Conservation (phyloP, 2,113 vertebrate species). For the Oryzias javanicus region DNA sequence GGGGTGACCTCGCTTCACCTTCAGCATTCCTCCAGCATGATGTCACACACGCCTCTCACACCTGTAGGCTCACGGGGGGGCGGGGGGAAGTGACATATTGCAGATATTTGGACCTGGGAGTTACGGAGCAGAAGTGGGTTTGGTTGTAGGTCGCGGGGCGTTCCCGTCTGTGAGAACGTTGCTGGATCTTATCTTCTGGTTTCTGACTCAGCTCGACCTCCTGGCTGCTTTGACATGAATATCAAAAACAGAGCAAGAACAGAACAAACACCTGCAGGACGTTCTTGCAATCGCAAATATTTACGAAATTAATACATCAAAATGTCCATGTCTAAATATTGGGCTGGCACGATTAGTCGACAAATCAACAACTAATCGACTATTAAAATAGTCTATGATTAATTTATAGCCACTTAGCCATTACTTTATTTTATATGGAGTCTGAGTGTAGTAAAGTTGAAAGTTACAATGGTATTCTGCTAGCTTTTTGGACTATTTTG, state of each 20-base stretch:
- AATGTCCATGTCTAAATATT: neutral
- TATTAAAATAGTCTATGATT: too few relatives aligned
- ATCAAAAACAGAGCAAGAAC: neutral
- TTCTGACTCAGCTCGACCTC: too few relatives aligned
- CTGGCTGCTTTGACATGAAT: conserved; percentile 1
- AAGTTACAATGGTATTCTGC: too few relatives aligned
- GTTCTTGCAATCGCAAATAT: too few relatives aligned
- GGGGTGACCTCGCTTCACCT: conserved; percentile 30
- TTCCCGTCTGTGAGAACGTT: conserved; percentile 11
- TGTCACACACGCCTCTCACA: conserved; percentile 27
- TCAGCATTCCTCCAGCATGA: conserved; percentile 28
- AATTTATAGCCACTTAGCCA: too few relatives aligned
- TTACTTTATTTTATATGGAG: too few relatives aligned
- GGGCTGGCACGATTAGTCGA: too few relatives aligned
- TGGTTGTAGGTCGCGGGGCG: conserved; percentile 5
- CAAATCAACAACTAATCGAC: too few relatives aligned
- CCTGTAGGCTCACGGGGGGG: conserved; percentile 37
- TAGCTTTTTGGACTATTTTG: too few relatives aligned
- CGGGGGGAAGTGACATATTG: conserved; percentile 38
- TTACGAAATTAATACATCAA: neutral
- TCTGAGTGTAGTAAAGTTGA: too few relatives aligned
- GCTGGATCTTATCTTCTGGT: neutral
- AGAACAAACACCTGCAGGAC: too few relatives aligned
- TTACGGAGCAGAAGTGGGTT: conserved; percentile 27
- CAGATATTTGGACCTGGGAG: conserved; percentile 40